phyloP scores from a whole-genome alignment of 2,888 invertebrate species.

The Holacanthella duospinosa region DNA sequence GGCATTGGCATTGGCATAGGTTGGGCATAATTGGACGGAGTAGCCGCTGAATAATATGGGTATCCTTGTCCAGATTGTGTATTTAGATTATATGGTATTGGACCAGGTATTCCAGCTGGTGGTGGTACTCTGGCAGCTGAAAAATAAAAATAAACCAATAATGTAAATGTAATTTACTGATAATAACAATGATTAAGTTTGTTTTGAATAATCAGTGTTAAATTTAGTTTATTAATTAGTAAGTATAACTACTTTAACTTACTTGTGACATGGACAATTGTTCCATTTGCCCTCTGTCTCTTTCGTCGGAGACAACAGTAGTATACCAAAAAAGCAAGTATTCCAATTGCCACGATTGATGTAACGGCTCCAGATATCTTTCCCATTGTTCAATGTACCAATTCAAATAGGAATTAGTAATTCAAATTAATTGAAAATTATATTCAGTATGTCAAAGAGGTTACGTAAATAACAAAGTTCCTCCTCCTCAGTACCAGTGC shows the following conservation, averaged over 20 bases:
- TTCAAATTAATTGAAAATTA: background rate
- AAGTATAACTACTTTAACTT: background rate
- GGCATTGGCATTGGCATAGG: too few species aligned
- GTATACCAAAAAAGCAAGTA: background rate
- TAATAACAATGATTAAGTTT: background rate
- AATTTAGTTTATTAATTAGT: background rate
- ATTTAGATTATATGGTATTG: background rate
- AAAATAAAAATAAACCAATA: background rate
- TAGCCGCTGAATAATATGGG: background rate
- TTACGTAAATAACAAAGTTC: too few species aligned
- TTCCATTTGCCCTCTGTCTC: background rate
- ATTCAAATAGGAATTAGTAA: too few species aligned
- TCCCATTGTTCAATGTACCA: background rate
- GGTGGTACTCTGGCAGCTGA: background rate
- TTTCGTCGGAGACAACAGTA: background rate
- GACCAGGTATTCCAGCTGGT: background rate
- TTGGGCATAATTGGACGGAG: too few species aligned
- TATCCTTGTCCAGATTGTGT: background rate
- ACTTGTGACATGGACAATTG: background rate
- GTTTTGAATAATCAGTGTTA: background rate
- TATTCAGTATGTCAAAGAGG: too few species aligned
- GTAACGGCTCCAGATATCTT: background rate
- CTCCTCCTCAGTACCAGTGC: too few species aligned
- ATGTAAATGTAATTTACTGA: too few species aligned
- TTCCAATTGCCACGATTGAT: background rate